phyloP scores from a whole-genome alignment of 2,797 vertebrate genomes.

The Myripristis jacobus region DNA sequence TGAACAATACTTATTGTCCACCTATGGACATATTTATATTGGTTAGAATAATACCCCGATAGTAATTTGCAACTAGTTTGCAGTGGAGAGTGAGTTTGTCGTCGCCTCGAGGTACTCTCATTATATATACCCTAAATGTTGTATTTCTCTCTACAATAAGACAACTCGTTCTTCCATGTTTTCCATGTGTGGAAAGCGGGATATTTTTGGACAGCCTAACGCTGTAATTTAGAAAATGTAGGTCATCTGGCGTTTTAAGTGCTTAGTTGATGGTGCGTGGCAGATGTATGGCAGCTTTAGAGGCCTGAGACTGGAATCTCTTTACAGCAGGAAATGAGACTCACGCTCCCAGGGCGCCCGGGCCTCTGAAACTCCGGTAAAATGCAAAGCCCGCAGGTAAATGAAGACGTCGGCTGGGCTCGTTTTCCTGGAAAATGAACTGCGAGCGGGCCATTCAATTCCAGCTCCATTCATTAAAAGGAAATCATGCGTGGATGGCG shows the following conservation, averaged over 20 bases:
- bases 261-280: slow-evolving; percentile 17
- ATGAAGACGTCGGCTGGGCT: rapidly evolving
- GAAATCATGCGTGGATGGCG: neutral
- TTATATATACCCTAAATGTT: too few relatives aligned
- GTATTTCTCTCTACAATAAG: too few relatives aligned
- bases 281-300: slow-evolving; percentile 72
- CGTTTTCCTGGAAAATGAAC: neutral
- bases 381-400: neutral
- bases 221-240: slow-evolving; percentile 52
- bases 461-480: neutral
- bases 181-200: too few relatives aligned
- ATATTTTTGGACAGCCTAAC: too few relatives aligned
- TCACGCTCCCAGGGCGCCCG: slow-evolving; percentile 30
- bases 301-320: slow-evolving; percentile 49
- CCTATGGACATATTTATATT: neutral
- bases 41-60: too few relatives aligned
- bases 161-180: too few relatives aligned
- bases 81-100: too few relatives aligned
- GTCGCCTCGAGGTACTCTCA: too few relatives aligned
- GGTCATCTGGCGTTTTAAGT: slow-evolving; percentile 61
- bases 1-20: neutral
- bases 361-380: slow-evolving; percentile 12
- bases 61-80: too few relatives aligned
- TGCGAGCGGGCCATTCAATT: neutral
- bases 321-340: slow-evolving; percentile 57